A percentile compares a stretch with the other conserved stretches of the same genome.
phyloP scores from a whole-genome alignment of 1,140 invertebrate genomes.

The Pseudomyrmex pallidus region DNA sequence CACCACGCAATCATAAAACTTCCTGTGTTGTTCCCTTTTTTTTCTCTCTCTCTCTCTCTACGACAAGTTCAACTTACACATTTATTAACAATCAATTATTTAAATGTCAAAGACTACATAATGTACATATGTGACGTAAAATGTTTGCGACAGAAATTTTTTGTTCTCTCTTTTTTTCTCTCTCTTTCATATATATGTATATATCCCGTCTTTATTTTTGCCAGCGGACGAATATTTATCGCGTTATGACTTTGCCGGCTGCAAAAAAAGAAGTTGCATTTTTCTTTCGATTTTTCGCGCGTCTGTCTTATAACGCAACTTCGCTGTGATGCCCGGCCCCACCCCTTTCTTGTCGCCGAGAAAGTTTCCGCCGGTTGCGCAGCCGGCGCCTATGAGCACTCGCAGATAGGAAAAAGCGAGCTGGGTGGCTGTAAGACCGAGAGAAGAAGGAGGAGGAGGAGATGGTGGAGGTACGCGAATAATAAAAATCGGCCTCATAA shows the following conservation, averaged over 20 bases:
- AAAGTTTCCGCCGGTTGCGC: slow-evolving; percentile 73
- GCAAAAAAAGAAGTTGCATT: slow-evolving; percentile 54
- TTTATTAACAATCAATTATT: too few relatives aligned
- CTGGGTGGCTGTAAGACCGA: slow-evolving; percentile 54
- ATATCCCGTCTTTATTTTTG: not conserved
- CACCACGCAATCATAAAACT: not conserved
- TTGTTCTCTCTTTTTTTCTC: too few relatives aligned
- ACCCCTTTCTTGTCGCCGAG: slow-evolving; percentile 62
- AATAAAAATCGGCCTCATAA: slow-evolving; percentile 85
- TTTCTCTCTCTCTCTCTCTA: too few relatives aligned
- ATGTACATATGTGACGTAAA: too few relatives aligned
- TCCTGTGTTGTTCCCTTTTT: not conserved
- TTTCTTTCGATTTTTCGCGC: slow-evolving; percentile 58
- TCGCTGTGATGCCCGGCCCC: slow-evolving; percentile 5
- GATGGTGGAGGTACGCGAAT: slow-evolving; percentile 79
- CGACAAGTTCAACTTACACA: too few relatives aligned
- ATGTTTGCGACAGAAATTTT: not conserved
- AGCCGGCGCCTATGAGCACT: slow-evolving; percentile 75
- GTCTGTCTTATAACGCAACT: slow-evolving; percentile 55
- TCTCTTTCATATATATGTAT: not conserved
- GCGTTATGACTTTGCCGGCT: slow-evolving; percentile 35
- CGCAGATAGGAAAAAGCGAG: slow-evolving; percentile 73
- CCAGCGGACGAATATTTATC: slow-evolving; percentile 27
- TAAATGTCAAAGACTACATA: too few relatives aligned
- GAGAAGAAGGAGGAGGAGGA: slow-evolving; percentile 44